Evolutionary conservation across 1,140 invertebrate genomes (phyloP).

Genomic region (Ridgeia piscesae): DNA sequence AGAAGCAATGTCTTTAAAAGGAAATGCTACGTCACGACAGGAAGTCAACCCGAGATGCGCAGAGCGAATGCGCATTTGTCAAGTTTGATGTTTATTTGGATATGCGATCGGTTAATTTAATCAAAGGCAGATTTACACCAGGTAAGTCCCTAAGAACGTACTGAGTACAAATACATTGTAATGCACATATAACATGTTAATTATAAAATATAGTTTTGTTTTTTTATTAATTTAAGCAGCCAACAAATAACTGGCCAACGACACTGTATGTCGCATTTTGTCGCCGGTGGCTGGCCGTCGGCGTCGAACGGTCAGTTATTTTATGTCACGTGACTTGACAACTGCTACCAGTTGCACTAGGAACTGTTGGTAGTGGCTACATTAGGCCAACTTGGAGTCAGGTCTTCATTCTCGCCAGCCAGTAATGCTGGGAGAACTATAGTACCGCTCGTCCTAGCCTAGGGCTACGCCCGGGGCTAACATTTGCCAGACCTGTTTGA

Average conservation of each 20-base stretch:
- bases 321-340: neutral
- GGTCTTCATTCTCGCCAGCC: too few relatives aligned
- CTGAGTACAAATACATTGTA: neutral
- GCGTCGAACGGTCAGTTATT: neutral
- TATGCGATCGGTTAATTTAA: neutral
- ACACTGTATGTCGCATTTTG: neutral
- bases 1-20: constrained; percentile 8
- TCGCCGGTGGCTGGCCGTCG: neutral
- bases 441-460: too few relatives aligned
- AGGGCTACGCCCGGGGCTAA: too few relatives aligned
- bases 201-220: neutral
- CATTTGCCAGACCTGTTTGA: too few relatives aligned
- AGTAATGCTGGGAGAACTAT: too few relatives aligned
- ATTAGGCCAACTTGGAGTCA: too few relatives aligned
- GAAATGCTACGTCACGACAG: neutral
- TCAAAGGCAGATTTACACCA: neutral
- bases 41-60: neutral
- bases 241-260: neutral
- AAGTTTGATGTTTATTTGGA: neutral
- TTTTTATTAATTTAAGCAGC: neutral
- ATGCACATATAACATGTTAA: neutral
- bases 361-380: too few relatives aligned
- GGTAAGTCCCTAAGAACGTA: neutral
- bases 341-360: neutral
- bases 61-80: neutral